phyloP scores from a whole-genome alignment of 2,888 invertebrate genomes.

The Ormyrus thymus region DNA sequence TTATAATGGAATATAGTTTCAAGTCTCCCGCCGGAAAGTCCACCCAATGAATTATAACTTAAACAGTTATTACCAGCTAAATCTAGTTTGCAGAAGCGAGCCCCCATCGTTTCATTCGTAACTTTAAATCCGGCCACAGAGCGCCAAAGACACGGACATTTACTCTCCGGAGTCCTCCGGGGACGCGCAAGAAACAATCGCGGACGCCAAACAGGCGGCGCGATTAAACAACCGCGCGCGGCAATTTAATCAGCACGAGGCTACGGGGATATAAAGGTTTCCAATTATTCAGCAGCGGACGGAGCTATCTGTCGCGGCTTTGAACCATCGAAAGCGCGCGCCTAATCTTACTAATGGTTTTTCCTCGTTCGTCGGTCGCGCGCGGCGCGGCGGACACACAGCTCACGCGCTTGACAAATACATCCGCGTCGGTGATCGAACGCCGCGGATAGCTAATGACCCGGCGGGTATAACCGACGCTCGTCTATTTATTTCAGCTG shows the following conservation, averaged over 20 bases:
- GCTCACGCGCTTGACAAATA: constrained; percentile 39
- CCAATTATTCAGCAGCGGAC: constrained; percentile 29
- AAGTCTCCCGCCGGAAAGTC: neutral
- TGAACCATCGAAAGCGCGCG: constrained; percentile 31
- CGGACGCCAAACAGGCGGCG: neutral
- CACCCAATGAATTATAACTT: neutral
- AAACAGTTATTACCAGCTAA: neutral
- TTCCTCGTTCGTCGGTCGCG: constrained; percentile 43
- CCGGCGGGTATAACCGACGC: neutral
- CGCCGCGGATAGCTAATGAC: constrained; percentile 21
- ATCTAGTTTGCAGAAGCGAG: no score
- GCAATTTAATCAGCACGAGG: constrained; percentile 17
- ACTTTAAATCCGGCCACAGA: no score
- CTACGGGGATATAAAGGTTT: neutral
- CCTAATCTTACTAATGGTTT: constrained; percentile 56
- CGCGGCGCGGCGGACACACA: neutral
- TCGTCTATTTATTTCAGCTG: constrained; percentile 36
- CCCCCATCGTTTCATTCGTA: no score
- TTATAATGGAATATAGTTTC: neutral
- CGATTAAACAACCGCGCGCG: neutral
- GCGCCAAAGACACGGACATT: no score
- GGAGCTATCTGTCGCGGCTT: constrained; percentile 9
- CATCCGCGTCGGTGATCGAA: neutral
- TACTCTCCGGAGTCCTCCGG: neutral
- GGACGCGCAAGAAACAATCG: neutral